A percentile compares a stretch with the other conserved stretches of the same genome.
These are phyloP conservation scores for Andricus quercusramuli DNA, from an alignment of 2,888 invertebrate species.

Conservation along the genomic window DNA sequence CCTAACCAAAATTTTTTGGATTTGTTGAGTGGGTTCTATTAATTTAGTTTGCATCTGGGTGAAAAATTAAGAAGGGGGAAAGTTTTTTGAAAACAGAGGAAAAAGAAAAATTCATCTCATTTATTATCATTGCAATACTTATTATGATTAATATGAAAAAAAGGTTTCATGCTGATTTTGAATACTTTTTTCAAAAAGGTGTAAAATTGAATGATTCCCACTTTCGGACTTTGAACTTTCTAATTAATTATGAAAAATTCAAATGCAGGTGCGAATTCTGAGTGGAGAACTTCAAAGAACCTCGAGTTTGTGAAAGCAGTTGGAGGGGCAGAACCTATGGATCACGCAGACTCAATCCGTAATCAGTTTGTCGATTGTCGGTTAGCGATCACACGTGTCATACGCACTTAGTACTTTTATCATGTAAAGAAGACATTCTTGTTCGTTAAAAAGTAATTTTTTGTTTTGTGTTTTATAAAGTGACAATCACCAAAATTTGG, in stretches of 20 bases:
- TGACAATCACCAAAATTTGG: not conserved
- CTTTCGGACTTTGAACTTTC: not conserved
- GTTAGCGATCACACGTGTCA: not conserved
- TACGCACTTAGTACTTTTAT: not conserved
- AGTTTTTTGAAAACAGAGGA: too few relatives aligned
- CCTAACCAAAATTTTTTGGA: too few relatives aligned
- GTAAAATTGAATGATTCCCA: not conserved
- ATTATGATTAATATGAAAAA: too few relatives aligned
- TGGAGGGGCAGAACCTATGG: slow-evolving; percentile 13
- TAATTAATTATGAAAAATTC: too few relatives aligned
- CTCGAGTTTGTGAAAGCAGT: slow-evolving; percentile 27
- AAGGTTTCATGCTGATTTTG: too few relatives aligned
- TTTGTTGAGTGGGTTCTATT: too few relatives aligned
- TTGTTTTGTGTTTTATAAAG: not conserved
- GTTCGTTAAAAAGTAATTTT: too few relatives aligned
- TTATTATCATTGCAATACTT: too few relatives aligned
- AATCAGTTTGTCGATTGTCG: slow-evolving; percentile 23
- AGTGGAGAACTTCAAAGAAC: slow-evolving; percentile 9
- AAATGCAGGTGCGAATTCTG: not conserved
- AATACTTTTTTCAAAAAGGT: too few relatives aligned
- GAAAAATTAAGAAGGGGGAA: too few relatives aligned
- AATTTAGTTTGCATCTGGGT: too few relatives aligned
- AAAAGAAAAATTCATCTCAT: too few relatives aligned
- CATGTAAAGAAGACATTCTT: not conserved
- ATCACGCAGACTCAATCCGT: slow-evolving; percentile 3